Base-by-base conservation (phyloP, 2,113 vertebrate species). In the Trogon melanurus region DNA sequence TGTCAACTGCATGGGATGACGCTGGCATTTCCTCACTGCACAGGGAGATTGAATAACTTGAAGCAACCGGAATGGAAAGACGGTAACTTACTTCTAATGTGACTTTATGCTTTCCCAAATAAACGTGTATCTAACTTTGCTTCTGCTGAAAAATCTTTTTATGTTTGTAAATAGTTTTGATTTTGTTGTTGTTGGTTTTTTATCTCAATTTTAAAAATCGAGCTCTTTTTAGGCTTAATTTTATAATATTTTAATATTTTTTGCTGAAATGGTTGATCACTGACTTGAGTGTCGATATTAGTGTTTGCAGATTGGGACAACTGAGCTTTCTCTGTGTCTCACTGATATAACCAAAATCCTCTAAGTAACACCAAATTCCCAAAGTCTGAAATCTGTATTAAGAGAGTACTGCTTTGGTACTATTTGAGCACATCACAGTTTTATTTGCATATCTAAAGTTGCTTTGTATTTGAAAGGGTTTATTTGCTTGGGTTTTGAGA, bases 21-120 rank as follows among this genome's bases (percentile, higher is more conserved):
- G n/a, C 88, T 95, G 38, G 98, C 98, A 3, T 95, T 98, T 71
- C 97, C 98, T 94, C 97, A 66, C 66, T 98, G 97, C 89, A 8
- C 85, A 9, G 98, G 91, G 86, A 96, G 66, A 30, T 29, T 93
- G 5, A 83, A 90, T 15, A 81, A 88, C 30, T 44, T 96, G 9
- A 83, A 96, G 34, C 80, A 67, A 64, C 78, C 53, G 20, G 64
- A 91, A 6, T 19, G 84, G 71, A 79, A 97, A 85, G 95, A 98
- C n/a, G 98, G 99, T 99, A 97, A 98, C 18, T 79, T 54, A 18
- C 8, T 69, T 69, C 25, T 56, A 44, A 16, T 1, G 2, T 17
- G 29, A 85, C 16, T n/a, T 54, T 36, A 10, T 56, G 32, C 34
- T 64, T 64, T 83, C 50, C 41, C 44, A 53, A 67, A 21, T 13